These are phyloP conservation scores for Benitochromis conjunctus DNA, from an alignment of 2,113 vertebrate genomes.

Conservation along the genomic window DNA sequence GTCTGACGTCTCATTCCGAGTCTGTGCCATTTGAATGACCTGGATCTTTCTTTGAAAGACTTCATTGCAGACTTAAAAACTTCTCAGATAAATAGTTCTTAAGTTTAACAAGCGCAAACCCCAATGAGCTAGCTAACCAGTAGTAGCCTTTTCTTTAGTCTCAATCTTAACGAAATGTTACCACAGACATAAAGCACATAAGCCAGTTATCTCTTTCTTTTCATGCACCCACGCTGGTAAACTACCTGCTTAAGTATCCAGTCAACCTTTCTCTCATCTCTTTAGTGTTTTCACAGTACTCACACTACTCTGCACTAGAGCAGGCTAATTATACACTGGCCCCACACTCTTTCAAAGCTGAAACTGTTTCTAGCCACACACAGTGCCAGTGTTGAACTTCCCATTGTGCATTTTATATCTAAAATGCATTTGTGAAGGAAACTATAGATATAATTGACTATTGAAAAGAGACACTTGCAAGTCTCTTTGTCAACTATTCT, in stretches of 20 bases:
- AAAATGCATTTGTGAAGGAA: background rate
- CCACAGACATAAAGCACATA: background rate
- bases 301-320: background rate
- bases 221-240: background rate
- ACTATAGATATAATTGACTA: conserved; percentile 16
- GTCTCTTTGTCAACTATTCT: conserved; percentile 9
- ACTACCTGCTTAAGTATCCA: background rate
- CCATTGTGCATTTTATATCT: background rate
- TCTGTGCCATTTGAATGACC: background rate
- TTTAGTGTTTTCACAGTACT: background rate
- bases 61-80: background rate
- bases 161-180: background rate
- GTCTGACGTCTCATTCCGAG: background rate
- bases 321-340: conserved; percentile 34
- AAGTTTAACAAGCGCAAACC: background rate
- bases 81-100: background rate
- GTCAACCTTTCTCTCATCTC: background rate
- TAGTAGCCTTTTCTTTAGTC: background rate
- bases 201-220: background rate
- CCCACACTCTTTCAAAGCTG: background rate
- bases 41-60: background rate
- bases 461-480: conserved; percentile 10
- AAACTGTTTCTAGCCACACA: conserved; percentile 14
- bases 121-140: background rate
- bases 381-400: conserved; percentile 5